Conservation (phyloP, 2,888 invertebrate species). For the Encarsia formosa region DNA sequence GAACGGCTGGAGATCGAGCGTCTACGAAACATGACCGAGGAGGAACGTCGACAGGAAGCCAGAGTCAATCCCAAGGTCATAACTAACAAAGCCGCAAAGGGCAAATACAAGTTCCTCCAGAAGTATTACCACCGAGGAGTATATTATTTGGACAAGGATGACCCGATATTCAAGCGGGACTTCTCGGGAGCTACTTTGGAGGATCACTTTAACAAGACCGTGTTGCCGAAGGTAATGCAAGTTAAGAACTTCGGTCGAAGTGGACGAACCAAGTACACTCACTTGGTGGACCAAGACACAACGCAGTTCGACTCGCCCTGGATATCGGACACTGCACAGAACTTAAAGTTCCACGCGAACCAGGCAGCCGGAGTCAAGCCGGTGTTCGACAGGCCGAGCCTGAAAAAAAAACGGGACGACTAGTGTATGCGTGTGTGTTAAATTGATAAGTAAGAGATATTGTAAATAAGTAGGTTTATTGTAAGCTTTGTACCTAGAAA, state of each 20-base stretch:
- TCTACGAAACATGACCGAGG: slow-evolving; percentile 90
- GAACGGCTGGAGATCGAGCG: slow-evolving; percentile 86
- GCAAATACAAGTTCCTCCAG: slow-evolving; percentile 99
- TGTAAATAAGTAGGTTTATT: no score
- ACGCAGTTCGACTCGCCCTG: slow-evolving; percentile 97
- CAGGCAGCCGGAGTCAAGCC: slow-evolving; percentile 93
- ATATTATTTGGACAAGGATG: slow-evolving; percentile 93
- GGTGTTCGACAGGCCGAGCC: slow-evolving; percentile 82
- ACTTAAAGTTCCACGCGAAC: slow-evolving; percentile 79
- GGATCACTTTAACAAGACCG: slow-evolving; percentile 98
- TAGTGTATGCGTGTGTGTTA: slow-evolving; percentile 1
- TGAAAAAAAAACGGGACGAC: slow-evolving; percentile 53
- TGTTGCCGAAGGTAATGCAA: slow-evolving; percentile 99
- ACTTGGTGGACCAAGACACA: slow-evolving; percentile 97
- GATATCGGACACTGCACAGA: slow-evolving; percentile 87
- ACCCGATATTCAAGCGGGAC: slow-evolving; percentile 85
- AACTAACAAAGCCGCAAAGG: slow-evolving; percentile 92
- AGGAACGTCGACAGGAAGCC: slow-evolving; percentile 85
- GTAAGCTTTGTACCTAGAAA: no score
- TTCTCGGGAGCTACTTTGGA: slow-evolving; percentile 95
- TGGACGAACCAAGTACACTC: slow-evolving; percentile 97
- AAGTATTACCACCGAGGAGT: slow-evolving; percentile 99
- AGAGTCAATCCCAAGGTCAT: slow-evolving; percentile 87
- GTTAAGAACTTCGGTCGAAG: slow-evolving; percentile 99
- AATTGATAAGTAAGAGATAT: no score